Conservation (phyloP, 2,113 vertebrate species). For the Martes martes region DNA sequence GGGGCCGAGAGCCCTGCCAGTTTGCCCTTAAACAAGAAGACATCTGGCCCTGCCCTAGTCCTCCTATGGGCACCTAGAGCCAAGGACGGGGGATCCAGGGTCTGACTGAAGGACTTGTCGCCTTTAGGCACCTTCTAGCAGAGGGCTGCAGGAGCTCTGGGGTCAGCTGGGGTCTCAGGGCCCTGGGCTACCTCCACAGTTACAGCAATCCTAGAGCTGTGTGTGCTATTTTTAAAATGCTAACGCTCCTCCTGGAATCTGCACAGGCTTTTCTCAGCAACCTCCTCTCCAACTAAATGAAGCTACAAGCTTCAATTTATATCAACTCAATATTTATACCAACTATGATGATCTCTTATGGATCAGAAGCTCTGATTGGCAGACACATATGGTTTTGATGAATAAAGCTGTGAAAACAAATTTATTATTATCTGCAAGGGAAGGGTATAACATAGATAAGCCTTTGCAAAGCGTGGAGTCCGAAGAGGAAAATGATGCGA, state of each 20-base stretch:
- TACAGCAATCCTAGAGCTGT: neutral
- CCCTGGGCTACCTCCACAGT: neutral
- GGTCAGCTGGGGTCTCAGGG: neutral
- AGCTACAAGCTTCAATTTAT: neutral
- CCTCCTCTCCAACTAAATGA: neutral
- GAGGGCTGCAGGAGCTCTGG: neutral
- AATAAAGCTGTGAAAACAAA: conserved; percentile 43
- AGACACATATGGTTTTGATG: conserved; percentile 20
- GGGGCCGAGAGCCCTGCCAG: neutral
- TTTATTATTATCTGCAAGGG: conserved; percentile 13
- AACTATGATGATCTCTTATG: conserved; percentile 9
- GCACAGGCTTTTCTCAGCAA: neutral
- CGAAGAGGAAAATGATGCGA: neutral
- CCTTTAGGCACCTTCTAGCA: neutral
- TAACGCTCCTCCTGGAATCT: neutral
- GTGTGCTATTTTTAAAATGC: neutral
- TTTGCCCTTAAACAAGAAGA: neutral
- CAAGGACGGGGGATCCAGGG: no score
- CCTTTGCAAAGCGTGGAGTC: neutral
- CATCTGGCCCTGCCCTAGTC: no score
- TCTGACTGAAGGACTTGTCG: neutral
- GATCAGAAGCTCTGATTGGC: conserved; percentile 47
- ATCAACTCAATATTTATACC: conserved; percentile 15
- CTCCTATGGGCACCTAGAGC: neutral
- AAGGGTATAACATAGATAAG: neutral